phyloP scores from a whole-genome alignment of 2,888 invertebrate genomes.

The Lasioglossum morio region DNA sequence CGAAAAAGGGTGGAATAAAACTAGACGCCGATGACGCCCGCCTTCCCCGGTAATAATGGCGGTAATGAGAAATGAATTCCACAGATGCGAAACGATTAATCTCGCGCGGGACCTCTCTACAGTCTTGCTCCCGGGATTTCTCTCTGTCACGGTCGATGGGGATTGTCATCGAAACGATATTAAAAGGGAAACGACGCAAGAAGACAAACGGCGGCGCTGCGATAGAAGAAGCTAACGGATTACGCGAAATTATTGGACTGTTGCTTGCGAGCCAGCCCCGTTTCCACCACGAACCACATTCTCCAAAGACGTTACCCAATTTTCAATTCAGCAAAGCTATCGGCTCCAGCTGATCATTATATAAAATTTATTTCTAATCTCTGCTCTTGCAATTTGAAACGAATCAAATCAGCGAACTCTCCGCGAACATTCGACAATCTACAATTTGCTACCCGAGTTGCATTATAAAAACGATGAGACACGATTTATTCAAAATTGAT shows the following conservation, averaged over 20 bases:
- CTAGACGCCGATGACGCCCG: constrained; percentile 36
- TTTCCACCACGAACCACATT: background rate
- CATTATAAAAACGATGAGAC: background rate
- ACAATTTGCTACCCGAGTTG: background rate
- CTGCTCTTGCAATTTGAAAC: background rate
- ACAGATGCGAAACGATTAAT: constrained; percentile 72
- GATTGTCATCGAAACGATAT: constrained; percentile 52
- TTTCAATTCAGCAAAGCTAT: background rate
- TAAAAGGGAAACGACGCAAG: constrained; percentile 38
- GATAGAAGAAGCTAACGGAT: constrained; percentile 11
- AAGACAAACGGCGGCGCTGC: constrained; percentile 14
- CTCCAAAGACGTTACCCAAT: background rate
- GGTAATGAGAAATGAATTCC: constrained; percentile 69
- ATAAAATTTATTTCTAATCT: background rate
- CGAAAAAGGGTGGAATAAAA: constrained; percentile 16
- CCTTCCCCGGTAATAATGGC: constrained; percentile 41
- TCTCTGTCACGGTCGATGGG: constrained; percentile 37
- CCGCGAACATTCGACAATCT: background rate
- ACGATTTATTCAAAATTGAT: background rate
- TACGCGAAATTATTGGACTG: constrained; percentile 29
- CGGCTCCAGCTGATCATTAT: background rate
- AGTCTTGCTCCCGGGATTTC: constrained; percentile 10
- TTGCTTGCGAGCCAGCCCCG: background rate
- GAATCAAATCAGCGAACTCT: background rate
- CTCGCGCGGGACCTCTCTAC: constrained; percentile 45